Evolutionary conservation across 2,888 invertebrate genomes (phyloP).

Genomic region (Eupithecia inturbata): DNA sequence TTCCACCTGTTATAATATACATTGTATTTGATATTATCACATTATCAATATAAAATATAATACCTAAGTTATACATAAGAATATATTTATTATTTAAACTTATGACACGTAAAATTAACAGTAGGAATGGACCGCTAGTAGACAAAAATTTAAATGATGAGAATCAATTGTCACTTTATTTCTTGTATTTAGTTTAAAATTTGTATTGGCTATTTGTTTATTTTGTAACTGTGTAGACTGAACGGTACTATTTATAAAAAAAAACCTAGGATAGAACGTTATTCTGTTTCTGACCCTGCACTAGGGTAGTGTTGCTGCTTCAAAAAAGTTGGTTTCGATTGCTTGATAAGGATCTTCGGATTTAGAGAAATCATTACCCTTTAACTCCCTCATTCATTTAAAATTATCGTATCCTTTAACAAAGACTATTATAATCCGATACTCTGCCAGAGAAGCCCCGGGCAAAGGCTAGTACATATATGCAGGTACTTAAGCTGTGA

Average conservation of each 20-base stretch:
- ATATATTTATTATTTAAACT: neutral
- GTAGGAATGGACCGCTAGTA: neutral
- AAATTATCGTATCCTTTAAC: neutral
- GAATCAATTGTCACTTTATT: neutral
- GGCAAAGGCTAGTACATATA: neutral
- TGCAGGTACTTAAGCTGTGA: slow-evolving; percentile 1
- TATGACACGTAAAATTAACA: neutral
- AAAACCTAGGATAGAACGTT: neutral
- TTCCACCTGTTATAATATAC: slow-evolving; percentile 26
- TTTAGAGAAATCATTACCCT: neutral
- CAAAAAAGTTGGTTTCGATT: neutral
- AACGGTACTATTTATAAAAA: too few relatives aligned
- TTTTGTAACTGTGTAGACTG: neutral
- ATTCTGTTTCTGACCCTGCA: neutral
- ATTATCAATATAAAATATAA: neutral
- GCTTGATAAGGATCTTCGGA: neutral
- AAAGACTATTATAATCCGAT: neutral
- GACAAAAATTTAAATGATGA: too few relatives aligned
- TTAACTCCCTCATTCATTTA: neutral
- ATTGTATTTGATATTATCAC: neutral
- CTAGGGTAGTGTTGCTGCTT: neutral
- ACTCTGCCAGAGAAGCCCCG: neutral
- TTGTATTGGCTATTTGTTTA: neutral
- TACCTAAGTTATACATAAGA: neutral
- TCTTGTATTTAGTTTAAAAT: neutral